phyloP scores from a whole-genome alignment of 2,113 vertebrate species.

The Lucifuga dentata region DNA sequence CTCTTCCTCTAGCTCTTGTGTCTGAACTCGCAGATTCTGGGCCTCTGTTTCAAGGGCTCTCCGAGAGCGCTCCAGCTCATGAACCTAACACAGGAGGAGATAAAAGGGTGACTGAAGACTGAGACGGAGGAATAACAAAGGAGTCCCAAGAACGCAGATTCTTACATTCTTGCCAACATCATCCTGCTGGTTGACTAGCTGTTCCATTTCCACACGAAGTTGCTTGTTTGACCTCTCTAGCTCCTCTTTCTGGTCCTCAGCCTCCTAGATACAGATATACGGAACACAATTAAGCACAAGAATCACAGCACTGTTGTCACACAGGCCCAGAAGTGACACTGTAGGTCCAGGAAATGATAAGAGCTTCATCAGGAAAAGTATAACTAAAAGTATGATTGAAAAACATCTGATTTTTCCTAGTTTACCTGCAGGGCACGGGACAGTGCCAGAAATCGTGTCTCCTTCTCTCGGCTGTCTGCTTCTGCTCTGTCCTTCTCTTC shows the following conservation, averaged over 20 bases:
- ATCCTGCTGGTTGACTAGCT: slow-evolving; percentile 91
- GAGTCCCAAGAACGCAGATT: background rate
- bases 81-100: slow-evolving; percentile 81
- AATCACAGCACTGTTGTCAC: no score
- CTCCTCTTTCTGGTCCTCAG: slow-evolving; percentile 87
- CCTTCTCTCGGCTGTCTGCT: slow-evolving; percentile 90
- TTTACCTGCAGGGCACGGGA: slow-evolving; percentile 84
- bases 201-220: slow-evolving; percentile 89
- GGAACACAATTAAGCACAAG: background rate
- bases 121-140: slow-evolving; percentile 9
- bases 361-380: no score
- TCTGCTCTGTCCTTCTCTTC: slow-evolving; percentile 90
- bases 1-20: slow-evolving; percentile 81
- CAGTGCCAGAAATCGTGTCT: slow-evolving; percentile 86
- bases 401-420: background rate
- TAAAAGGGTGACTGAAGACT: background rate
- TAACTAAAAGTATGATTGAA: no score
- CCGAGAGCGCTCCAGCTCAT: slow-evolving; percentile 88
- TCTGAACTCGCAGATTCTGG: slow-evolving; percentile 85
- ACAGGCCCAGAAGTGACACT: no score
- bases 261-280: slow-evolving; percentile 74
- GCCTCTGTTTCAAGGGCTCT: slow-evolving; percentile 86
- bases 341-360: no score
- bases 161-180: slow-evolving; percentile 92
- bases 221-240: slow-evolving; percentile 89